Evolutionary conservation across 2,888 invertebrate species (phyloP).

Genomic region (Luperina testacea): DNA sequence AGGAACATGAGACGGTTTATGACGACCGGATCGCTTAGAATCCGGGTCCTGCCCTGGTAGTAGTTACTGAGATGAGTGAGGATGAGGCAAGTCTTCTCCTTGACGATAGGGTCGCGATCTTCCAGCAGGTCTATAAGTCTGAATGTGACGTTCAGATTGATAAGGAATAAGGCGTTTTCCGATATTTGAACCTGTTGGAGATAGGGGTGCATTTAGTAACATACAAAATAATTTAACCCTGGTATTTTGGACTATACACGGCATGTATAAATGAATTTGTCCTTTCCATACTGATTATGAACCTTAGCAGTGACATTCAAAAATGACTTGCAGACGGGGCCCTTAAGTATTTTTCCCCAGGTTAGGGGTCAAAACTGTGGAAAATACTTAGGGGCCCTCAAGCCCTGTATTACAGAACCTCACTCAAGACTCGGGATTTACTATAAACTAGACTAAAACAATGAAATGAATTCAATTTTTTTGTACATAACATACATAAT

Average conservation of each 20-base stretch:
- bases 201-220: conserved; percentile 43
- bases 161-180: conserved; percentile 82
- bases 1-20: conserved; percentile 79
- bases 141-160: conserved; percentile 79
- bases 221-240: not conserved
- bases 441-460: too few species aligned
- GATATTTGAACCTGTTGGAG: conserved; percentile 82
- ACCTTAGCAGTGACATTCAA: not conserved
- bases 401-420: not conserved
- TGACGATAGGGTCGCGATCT: conserved; percentile 77
- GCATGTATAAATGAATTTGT: not conserved
- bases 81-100: conserved; percentile 83
- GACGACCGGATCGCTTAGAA: conserved; percentile 75
- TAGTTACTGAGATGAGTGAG: conserved; percentile 78
- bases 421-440: not conserved
- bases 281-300: not conserved
- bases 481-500: too few species aligned
- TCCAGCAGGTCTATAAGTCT: conserved; percentile 81
- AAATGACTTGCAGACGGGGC: not conserved
- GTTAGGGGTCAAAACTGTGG: not conserved
- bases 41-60: conserved; percentile 80
- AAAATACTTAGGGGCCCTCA: not conserved
- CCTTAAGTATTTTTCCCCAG: not conserved
- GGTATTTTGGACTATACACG: not conserved
- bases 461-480: too few species aligned